Base-by-base conservation (phyloP, 2,797 vertebrate species). In the Platalea minor region DNA sequence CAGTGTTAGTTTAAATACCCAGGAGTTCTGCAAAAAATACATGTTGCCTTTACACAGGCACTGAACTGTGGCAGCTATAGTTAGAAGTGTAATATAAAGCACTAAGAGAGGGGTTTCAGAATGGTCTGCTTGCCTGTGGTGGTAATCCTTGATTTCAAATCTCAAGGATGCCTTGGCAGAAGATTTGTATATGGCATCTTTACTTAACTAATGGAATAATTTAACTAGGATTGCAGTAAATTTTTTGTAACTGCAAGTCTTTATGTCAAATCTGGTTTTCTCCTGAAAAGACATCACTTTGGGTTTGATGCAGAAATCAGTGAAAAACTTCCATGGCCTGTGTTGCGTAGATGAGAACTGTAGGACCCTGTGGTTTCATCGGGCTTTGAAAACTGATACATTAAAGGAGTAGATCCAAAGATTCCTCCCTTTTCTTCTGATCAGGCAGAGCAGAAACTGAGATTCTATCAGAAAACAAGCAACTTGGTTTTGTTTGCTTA, bases 51-150 rank as follows among this genome's bases (percentile, higher is more conserved):
- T 63, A 29, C 15, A 17, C 17, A 53, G 74, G 18, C 23, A 21
- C 23, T 59, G 64, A 59, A 31, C 19, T 5, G 37, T 48, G n/a
- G 46, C 54, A 12, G 69, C 69, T 41, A 5, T 53, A 25, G 33
- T 57, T 51, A 5, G 4, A 0, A 1, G 0, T 13, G 37, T 25
- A 5, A 17, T 7, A 4, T 4, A 13, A 48, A 83, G 56, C 73
- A 13, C 14, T 5, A 2, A 12, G 45, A 31, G 50, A 8, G 26
- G 39, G 31, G 17, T 29, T 69, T 69, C 57, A 26, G 46, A 14
- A 19, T 6, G 46, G 5, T 56, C 28, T 54, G 18, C 28, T 60
- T 45, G 41, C 25, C 73, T 33, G 18, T 25, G 51, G 8, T 1
- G 1, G 17, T 39, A 21, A 68, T 19, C n/a, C 26, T 48, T 35